phyloP scores from a whole-genome alignment of 2,113 vertebrate genomes.

The Micronycteris hirsuta region DNA sequence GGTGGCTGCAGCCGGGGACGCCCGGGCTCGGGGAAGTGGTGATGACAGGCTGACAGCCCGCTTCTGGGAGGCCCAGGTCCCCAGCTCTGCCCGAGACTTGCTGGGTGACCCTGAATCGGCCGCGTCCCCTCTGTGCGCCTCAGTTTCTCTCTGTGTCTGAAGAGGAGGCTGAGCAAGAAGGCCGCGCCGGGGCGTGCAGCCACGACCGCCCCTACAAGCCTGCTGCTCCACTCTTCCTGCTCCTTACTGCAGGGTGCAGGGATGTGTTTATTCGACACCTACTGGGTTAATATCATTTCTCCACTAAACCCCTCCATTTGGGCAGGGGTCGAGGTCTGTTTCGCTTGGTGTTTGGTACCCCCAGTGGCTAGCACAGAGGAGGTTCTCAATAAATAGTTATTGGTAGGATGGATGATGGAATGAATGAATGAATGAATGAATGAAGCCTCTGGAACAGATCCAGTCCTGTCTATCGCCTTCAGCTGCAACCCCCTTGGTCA shows the following conservation, averaged over 20 bases:
- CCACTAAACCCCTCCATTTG: not conserved
- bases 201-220: accelerated
- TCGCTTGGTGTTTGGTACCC: not conserved
- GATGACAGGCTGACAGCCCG: not conserved
- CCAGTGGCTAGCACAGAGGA: not conserved
- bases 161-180: not conserved
- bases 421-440: not conserved
- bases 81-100: not conserved
- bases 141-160: not conserved
- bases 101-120: not conserved
- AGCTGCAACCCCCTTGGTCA: accelerated
- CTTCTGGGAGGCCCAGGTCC: not conserved
- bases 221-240: too few relatives aligned
- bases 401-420: too few relatives aligned
- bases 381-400: accelerated
- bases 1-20: accelerated
- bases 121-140: not conserved
- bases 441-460: not conserved
- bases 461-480: accelerated
- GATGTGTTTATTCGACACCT: not conserved
- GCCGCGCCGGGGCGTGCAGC: not conserved
- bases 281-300: not conserved
- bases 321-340: not conserved
- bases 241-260: accelerated
- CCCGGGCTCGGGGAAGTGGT: accelerated